Conservation (phyloP, 2,113 vertebrate genomes). For the Helogale parvula region DNA sequence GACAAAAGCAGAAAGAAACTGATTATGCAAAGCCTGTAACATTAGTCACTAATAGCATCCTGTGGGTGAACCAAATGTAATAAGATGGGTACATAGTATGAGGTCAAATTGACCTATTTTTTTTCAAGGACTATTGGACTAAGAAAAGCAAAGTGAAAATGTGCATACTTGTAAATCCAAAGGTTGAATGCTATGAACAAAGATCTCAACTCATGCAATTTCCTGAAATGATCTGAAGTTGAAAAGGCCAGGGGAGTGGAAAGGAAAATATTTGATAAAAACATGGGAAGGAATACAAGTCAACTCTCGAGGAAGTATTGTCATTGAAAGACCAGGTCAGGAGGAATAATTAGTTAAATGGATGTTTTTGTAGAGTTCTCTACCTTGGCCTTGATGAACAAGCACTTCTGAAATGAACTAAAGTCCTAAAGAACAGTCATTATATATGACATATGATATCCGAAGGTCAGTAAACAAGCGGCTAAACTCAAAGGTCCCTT, state of each 20-base stretch:
- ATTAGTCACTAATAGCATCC: conserved; percentile 59
- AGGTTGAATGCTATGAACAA: not conserved
- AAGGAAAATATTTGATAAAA: conserved; percentile 48
- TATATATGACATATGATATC: not conserved
- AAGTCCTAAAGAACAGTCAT: not conserved
- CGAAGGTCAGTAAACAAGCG: not conserved
- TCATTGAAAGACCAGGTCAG: not conserved
- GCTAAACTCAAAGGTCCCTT: not conserved
- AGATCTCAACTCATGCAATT: not conserved
- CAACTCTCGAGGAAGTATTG: not conserved
- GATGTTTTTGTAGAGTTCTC: not conserved
- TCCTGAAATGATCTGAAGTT: conserved; percentile 22
- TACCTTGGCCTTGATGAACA: not conserved
- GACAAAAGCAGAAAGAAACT: conserved; percentile 56
- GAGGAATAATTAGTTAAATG: conserved; percentile 7
- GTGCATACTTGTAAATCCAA: conserved; percentile 1
- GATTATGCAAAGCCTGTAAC: conserved; percentile 48
- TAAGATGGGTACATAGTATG: conserved; percentile 19
- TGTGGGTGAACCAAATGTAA: conserved; percentile 48
- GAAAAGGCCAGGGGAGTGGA: not conserved
- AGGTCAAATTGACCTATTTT: conserved; percentile 51
- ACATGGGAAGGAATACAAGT: not conserved
- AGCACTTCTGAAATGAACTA: not conserved
- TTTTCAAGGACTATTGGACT: conserved; percentile 32
- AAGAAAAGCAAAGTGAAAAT: conserved; percentile 37